A percentile compares a stretch with the other conserved stretches of the same genome.
Evolutionary conservation across 2,888 invertebrate genomes (phyloP).

Genomic region (Notodonta ziczac): DNA sequence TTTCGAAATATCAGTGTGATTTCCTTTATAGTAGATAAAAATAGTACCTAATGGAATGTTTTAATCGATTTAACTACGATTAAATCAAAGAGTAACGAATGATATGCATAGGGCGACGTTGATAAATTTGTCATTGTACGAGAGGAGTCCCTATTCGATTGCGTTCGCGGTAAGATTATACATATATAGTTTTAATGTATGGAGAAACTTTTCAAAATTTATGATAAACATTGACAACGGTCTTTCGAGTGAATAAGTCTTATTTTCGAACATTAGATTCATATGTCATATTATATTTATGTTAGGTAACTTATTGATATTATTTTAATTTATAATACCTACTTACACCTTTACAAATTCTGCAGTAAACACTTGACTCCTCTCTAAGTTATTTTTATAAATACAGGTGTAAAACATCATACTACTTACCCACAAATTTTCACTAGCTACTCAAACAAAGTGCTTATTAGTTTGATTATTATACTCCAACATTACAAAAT

Average conservation of each 20-base stretch:
- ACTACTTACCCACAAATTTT: slow-evolving; percentile 65
- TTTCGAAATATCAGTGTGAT: slow-evolving; percentile 82
- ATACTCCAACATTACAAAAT: slow-evolving; percentile 82
- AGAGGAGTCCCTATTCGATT: slow-evolving; percentile 39
- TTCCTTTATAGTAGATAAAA: slow-evolving; percentile 72
- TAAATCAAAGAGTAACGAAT: slow-evolving; percentile 39
- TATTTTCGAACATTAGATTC: slow-evolving; percentile 15
- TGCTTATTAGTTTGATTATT: slow-evolving; percentile 83
- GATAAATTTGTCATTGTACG: slow-evolving; percentile 29
- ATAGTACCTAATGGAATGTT: slow-evolving; percentile 75
- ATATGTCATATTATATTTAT: slow-evolving; percentile 37
- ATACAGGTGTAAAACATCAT: slow-evolving; percentile 50
- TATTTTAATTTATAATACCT: slow-evolving; percentile 40
- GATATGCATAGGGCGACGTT: slow-evolving; percentile 32
- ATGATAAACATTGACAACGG: slow-evolving; percentile 23
- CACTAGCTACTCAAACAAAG: slow-evolving; percentile 76
- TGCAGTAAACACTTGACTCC: slow-evolving; percentile 58
- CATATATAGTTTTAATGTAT: slow-evolving; percentile 33
- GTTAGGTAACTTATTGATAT: slow-evolving; percentile 42
- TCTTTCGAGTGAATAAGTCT: slow-evolving; percentile 20
- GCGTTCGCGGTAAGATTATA: slow-evolving; percentile 36
- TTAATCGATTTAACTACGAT: slow-evolving; percentile 63
- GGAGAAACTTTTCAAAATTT: slow-evolving; percentile 31
- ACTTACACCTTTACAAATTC: slow-evolving; percentile 29
- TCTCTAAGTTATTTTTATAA: slow-evolving; percentile 65